These are phyloP conservation scores for Eupithecia insigniata DNA, from an alignment of 2,888 invertebrate genomes.

Conservation along the genomic window DNA sequence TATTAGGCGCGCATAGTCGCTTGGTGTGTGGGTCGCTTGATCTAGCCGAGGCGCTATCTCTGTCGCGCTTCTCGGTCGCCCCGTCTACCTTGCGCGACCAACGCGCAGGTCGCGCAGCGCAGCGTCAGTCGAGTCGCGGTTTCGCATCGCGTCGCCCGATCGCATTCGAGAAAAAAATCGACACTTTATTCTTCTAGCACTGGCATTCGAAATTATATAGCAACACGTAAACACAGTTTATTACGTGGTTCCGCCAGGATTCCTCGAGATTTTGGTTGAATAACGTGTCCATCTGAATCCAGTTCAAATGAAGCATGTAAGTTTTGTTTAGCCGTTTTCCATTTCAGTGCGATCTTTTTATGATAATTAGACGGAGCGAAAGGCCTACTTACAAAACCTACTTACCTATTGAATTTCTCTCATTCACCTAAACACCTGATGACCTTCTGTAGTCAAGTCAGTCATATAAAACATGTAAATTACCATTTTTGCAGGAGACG, in stretches of 20 bases:
- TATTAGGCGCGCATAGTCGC: slow-evolving; percentile 17
- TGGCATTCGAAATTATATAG: not conserved
- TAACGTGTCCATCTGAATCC: not conserved
- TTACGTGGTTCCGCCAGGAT: not conserved
- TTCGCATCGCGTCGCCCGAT: slow-evolving; percentile 35
- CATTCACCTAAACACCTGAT: not conserved
- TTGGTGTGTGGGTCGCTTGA: not conserved
- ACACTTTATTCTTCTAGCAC: not conserved
- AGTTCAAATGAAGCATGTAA: not conserved
- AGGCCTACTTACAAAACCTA: too few species aligned
- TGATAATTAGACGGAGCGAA: not conserved
- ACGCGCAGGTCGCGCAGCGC: slow-evolving; percentile 41
- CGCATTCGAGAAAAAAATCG: slow-evolving; percentile 36
- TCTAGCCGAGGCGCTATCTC: slow-evolving; percentile 20
- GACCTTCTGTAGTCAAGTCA: not conserved
- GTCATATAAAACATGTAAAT: not conserved
- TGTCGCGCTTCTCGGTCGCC: slow-evolving; percentile 32
- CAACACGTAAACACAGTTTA: not conserved
- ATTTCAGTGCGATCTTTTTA: not conserved
- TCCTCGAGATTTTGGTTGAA: not conserved
- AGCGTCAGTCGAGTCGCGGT: slow-evolving; percentile 61
- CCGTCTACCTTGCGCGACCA: slow-evolving; percentile 37
- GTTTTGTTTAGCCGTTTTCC: not conserved
- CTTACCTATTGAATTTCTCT: not conserved
- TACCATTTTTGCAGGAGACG: not conserved